phyloP scores from a whole-genome alignment of 2,113 vertebrate genomes.

The Mirounga angustirostris region DNA sequence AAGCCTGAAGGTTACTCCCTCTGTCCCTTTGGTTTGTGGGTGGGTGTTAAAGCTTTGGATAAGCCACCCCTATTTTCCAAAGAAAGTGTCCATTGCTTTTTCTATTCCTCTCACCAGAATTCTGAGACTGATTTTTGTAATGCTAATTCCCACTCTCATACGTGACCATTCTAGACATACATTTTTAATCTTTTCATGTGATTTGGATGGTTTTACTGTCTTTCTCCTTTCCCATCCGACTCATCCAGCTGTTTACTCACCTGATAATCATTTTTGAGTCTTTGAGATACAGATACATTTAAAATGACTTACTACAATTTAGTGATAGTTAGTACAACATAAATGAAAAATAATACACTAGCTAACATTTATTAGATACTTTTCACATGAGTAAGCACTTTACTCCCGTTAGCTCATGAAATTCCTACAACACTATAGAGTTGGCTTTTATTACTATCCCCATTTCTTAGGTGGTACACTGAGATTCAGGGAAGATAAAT shows the following conservation, averaged over 20 bases:
- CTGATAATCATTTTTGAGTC: slow-evolving; percentile 39
- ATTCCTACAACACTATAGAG: neutral
- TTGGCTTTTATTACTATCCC: neutral
- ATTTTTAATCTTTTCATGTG: neutral
- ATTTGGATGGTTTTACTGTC: neutral
- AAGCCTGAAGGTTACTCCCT: neutral
- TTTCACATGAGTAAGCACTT: neutral
- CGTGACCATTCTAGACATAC: neutral
- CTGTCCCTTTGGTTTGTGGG: neutral
- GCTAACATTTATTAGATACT: neutral
- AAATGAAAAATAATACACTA: neutral
- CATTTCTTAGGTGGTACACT: slow-evolving; percentile 33
- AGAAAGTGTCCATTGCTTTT: neutral
- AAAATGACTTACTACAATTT: neutral
- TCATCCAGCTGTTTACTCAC: neutral
- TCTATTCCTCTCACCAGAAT: neutral
- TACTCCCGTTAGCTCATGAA: neutral
- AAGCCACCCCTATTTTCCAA: neutral
- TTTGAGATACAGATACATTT: slow-evolving; percentile 40
- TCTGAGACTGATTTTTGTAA: slow-evolving; percentile 24
- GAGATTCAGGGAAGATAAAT: neutral
- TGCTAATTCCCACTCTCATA: neutral
- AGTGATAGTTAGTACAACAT: neutral
- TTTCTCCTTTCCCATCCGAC: neutral
- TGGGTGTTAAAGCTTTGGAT: neutral